Base-by-base conservation (phyloP, 2,797 vertebrate genomes). In the Dryobates pubescens region DNA sequence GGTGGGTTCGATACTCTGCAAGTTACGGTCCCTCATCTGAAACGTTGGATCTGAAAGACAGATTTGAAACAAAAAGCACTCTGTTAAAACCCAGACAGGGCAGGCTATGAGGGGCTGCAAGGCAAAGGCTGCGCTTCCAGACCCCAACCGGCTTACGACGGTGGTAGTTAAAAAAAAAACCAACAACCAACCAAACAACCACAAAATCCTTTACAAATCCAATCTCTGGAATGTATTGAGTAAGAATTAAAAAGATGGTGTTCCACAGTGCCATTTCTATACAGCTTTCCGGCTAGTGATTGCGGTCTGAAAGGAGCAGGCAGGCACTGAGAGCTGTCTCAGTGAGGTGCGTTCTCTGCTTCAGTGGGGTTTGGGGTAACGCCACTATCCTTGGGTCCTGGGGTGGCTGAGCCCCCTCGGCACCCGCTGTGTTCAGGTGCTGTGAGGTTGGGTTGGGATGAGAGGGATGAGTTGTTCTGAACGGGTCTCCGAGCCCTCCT, bases 211-310 rank as follows among this genome's bases (percentile, higher is more conserved):
- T 91, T 89, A 41, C 32, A 65, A 26, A 65, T 45, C 51, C 74
- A 75, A 93, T 93, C 61, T 89, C 62, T 76, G 88, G 73, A 85
- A 95, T 63, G 64, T 43, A 2, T 65, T 49, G 54, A 78, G 82
- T 36, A 51, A 57, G 80, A 54, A 74, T 63, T n/a, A n/a, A 82
- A 67, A 88, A 86, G 82, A 49, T 89, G 91, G 76, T 73, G 41
- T 62, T 94, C 94, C 89, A 63, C 94, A 16, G 93, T 53, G 94
- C 74, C 68, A 7, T 90, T 95, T 89, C 62, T 90, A 73, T 85
- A 13, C 61, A 16, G 13, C 71, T 88, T 34, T 71, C 47, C 2
- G 6, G 79, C 1, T 13, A 3, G 17, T 5, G 49, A 18, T 9
- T 54, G 32, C 16, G n/a, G 19, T 65, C 26, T 54, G 82, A 45